These are phyloP conservation scores for Zaprionus vittiger DNA, from an alignment of 1,140 invertebrate genomes.

Conservation along the genomic window DNA sequence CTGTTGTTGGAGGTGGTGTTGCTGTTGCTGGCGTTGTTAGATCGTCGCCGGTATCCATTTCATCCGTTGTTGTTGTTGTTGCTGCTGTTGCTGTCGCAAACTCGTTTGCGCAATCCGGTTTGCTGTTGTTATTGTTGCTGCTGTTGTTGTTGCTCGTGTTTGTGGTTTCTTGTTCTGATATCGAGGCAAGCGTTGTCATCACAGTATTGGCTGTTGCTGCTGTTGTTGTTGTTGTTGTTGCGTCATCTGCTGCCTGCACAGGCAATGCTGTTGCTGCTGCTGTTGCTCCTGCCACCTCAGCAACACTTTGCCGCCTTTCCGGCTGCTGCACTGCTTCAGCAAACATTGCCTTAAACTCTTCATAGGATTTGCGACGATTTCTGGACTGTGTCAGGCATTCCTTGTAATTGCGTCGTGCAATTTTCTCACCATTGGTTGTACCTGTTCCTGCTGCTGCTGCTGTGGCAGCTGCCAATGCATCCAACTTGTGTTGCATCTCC, in stretches of 20 bases:
- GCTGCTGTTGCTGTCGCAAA: conserved; percentile 47
- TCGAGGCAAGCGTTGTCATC: conserved; percentile 69
- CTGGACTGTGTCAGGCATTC: conserved; percentile 82
- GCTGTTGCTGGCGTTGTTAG: conserved; percentile 51
- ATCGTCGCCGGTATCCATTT: conserved; percentile 73
- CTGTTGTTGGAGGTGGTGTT: conserved; percentile 50
- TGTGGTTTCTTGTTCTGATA: conserved; percentile 82
- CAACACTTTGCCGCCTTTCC: conserved; percentile 28
- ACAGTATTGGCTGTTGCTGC: conserved; percentile 36
- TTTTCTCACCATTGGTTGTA: conserved; percentile 59
- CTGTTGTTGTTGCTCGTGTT: conserved; percentile 33
- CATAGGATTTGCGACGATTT: conserved; percentile 84
- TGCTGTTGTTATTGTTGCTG: conserved; percentile 28
- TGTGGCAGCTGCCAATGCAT: conserved; percentile 63
- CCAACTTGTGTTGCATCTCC: conserved; percentile 82
- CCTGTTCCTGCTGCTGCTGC: conserved; percentile 44
- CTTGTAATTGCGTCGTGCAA: conserved; percentile 73
- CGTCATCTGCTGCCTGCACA: conserved; percentile 51
- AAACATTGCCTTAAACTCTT: conserved; percentile 84
- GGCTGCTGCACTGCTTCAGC: conserved; percentile 38
- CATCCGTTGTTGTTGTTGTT: conserved; percentile 43
- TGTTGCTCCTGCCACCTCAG: conserved; percentile 9
- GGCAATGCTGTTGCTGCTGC: conserved; percentile 15
- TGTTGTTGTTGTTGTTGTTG: conserved; percentile 47
- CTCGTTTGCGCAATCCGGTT: conserved; percentile 82